Base-by-base conservation (phyloP, 2,888 invertebrate species). In the Thecocarcelia acutangulata region DNA sequence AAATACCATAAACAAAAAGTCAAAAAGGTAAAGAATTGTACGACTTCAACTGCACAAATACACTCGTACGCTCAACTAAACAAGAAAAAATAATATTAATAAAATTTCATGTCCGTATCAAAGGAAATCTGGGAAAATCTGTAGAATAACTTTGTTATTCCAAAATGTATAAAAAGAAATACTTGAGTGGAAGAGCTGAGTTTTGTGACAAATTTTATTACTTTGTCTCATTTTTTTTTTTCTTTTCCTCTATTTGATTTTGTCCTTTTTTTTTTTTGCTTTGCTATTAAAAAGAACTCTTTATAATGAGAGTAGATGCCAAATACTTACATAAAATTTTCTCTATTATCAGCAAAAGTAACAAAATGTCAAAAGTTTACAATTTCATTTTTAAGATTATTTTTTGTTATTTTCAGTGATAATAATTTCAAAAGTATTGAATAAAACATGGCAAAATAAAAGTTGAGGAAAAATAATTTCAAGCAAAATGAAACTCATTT, bases 351-450 rank as follows among this genome's bases (percentile, higher is more conserved):
- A 72, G 72, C 28, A 72, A 64, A 52, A 46, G 19, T 48, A 74
- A 48, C 24, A 42, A 72, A 78, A 64, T 78, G 78, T 72, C 72
- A 78, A 78, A 72, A 78, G 64, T 78, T 78, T 44, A 56, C 58
- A 72, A 76, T 37, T 64, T 44, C 15, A 33, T 37, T 56, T 17
- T 37, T 33, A 11, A 12, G 13, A 33, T 58, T 37, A 15, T 46
- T 56, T n/a, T n/a, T 11, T n/a, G 21, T 24, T 56, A 17, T 46
- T 58, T 58, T 66, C 19, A 50, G 56, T 70, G 77, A 77, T 70
- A 70, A 77, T 77, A 64, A 63, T 56, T 77, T 64, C 33, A 48
- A 68, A 52, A 80, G 54, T 56, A 61, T 68, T 17, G 56, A 74
- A 40, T 72, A 61, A 40, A 56, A 74, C 19, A 54, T 59, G 42